These are phyloP conservation scores for Rhopilema esculentum DNA, from an alignment of 30 jellyfish, hydroid and myxozoan genomes.

Conservation along the genomic window DNA sequence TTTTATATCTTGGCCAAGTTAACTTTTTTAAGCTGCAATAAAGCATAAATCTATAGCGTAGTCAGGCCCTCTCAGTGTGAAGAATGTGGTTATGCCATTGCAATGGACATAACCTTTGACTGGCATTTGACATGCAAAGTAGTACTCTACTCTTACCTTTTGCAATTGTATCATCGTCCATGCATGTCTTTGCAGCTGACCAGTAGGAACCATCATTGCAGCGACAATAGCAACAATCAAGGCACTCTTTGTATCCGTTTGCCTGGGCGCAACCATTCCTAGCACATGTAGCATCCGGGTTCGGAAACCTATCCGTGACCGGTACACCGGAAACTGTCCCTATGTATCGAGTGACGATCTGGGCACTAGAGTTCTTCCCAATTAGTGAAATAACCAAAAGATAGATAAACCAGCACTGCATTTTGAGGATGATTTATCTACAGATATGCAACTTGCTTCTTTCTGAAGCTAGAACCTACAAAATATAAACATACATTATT, in stretches of 20 bases:
- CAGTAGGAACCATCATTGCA: conserved; percentile 45
- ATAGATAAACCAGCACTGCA: too few relatives aligned
- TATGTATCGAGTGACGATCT: not conserved
- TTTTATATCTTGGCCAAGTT: too few relatives aligned
- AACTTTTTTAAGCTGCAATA: too few relatives aligned
- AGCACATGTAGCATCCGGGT: conserved; percentile 11
- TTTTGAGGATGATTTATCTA: too few relatives aligned
- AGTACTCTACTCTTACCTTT: conserved; percentile 22
- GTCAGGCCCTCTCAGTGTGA: too few relatives aligned
- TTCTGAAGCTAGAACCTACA: too few relatives aligned
- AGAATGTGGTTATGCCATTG: too few relatives aligned
- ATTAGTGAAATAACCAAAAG: not conserved
- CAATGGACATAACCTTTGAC: too few relatives aligned
- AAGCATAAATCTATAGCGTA: too few relatives aligned
- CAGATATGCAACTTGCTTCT: too few relatives aligned
- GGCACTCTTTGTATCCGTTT: conserved; percentile 26
- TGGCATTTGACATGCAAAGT: too few relatives aligned
- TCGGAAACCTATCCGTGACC: conserved; percentile 35
- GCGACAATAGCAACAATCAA: conserved; percentile 27
- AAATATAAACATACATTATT: too few relatives aligned
- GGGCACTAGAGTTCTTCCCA: not conserved
- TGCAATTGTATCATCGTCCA: conserved; percentile 15
- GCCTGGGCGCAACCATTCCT: conserved; percentile 4
- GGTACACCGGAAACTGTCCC: not conserved
- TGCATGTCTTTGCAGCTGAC: conserved; percentile 3